Conservation (phyloP, 23 tunicate species). For the Trididemnum nubilum region DNA sequence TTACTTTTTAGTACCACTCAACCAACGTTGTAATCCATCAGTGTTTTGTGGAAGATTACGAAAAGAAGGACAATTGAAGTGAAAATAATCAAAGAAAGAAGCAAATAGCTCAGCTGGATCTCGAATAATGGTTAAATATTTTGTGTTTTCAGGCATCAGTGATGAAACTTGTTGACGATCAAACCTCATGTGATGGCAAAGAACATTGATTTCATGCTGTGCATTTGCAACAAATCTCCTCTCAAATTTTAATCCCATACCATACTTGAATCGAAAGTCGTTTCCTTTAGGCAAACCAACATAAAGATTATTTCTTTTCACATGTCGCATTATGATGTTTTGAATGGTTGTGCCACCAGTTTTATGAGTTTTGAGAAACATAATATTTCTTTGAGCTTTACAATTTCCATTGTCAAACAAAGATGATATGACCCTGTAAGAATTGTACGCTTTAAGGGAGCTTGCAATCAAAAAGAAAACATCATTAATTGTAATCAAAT, state of each 20-base stretch:
- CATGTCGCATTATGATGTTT: conserved; percentile 73
- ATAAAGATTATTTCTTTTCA: conserved; percentile 33
- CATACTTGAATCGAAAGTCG: conserved; percentile 51
- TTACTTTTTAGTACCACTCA: conserved; percentile 32
- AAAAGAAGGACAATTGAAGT: conserved; percentile 27
- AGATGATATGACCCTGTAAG: no score
- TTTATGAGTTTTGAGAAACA: conserved; percentile 89
- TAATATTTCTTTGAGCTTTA: conserved; percentile 48
- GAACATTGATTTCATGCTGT: conserved; percentile 28
- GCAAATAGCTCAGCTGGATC: conserved; percentile 51
- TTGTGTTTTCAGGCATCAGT: conserved; percentile 42
- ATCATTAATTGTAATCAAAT: no score
- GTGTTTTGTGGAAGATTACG: conserved; percentile 23
- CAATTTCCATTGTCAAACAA: conserved; percentile 12
- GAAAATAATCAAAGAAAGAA: conserved; percentile 51
- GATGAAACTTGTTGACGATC: conserved; percentile 18
- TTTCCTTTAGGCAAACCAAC: conserved; percentile 62
- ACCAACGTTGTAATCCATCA: conserved; percentile 9
- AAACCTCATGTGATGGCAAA: conserved; percentile 70
- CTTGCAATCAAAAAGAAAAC: no score
- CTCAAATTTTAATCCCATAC: conserved; percentile 40
- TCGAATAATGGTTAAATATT: conserved; percentile 46
- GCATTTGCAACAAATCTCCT: conserved; percentile 21
- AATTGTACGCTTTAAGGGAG: no score
- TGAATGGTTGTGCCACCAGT: conserved; percentile 84